phyloP scores from a whole-genome alignment of 2,888 invertebrate species.

The Deilephila porcellus region DNA sequence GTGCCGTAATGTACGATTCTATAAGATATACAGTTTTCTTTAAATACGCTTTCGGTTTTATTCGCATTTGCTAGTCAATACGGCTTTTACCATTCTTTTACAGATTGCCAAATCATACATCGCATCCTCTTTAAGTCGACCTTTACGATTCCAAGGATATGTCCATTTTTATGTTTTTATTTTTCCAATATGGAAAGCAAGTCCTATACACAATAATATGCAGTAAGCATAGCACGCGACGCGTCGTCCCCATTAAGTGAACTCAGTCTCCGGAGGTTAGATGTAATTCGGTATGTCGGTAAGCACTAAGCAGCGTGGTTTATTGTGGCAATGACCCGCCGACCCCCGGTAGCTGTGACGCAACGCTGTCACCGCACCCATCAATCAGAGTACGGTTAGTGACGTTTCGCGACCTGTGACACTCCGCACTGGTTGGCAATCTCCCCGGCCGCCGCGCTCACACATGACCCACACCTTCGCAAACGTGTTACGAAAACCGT shows the following conservation, averaged over 20 bases:
- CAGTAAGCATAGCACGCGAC: background rate
- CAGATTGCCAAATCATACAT: background rate
- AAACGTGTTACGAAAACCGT: constrained; percentile 24
- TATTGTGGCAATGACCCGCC: constrained; percentile 80
- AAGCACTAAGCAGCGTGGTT: constrained; percentile 50
- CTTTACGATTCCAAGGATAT: no score
- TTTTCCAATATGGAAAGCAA: background rate
- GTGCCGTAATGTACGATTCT: background rate
- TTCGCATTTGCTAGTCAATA: background rate
- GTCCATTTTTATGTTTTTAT: background rate
- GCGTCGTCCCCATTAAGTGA: background rate
- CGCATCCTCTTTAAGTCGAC: background rate
- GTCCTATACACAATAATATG: background rate
- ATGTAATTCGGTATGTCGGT: constrained; percentile 52
- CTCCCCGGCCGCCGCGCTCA: constrained; percentile 38
- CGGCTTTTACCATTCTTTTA: background rate
- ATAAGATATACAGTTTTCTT: background rate
- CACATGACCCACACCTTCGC: constrained; percentile 38
- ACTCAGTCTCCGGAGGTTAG: constrained; percentile 47
- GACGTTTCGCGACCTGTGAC: constrained; percentile 69
- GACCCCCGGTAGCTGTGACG: constrained; percentile 70
- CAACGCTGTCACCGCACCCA: constrained; percentile 75
- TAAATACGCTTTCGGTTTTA: background rate
- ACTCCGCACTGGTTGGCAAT: constrained; percentile 32
- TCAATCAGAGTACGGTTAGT: constrained; percentile 74